Conservation (phyloP, 1,140 invertebrate genomes). For the Rhopalosiphum maidis region DNA sequence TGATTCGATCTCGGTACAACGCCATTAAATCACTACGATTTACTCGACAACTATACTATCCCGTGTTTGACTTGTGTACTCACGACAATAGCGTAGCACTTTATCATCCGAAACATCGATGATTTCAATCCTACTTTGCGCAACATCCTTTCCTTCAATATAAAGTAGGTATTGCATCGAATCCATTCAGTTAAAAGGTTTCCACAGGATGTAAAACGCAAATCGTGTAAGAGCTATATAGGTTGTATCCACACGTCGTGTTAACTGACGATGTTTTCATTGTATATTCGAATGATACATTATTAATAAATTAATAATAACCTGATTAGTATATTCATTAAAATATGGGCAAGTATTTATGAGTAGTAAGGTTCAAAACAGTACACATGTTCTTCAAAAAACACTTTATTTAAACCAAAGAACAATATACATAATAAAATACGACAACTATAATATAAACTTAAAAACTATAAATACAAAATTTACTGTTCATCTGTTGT, state of each 20-base stretch:
- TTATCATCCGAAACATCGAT: slow-evolving; percentile 4
- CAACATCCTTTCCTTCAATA: neutral
- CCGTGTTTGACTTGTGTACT: slow-evolving; percentile 15
- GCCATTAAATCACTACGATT: slow-evolving; percentile 18
- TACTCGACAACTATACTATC: neutral
- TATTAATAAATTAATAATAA: neutral
- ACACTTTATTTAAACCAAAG: neutral
- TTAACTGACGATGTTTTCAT: neutral
- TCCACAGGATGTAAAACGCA: neutral
- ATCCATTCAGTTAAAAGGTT: slow-evolving; percentile 45
- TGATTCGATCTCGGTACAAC: neutral
- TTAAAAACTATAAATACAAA: neutral
- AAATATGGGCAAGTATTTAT: neutral
- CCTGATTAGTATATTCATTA: neutral
- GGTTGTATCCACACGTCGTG: neutral
- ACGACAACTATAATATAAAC: neutral
- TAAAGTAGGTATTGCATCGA: neutral
- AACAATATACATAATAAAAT: neutral
- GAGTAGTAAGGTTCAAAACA: neutral
- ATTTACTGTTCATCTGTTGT: neutral
- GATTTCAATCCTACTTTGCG: neutral
- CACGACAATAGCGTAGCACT: neutral
- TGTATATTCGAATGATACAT: neutral
- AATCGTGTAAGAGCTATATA: neutral
- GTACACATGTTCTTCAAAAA: neutral